Base-by-base conservation (phyloP, 2,888 invertebrate species). In the Cecidostiba fungosa region DNA sequence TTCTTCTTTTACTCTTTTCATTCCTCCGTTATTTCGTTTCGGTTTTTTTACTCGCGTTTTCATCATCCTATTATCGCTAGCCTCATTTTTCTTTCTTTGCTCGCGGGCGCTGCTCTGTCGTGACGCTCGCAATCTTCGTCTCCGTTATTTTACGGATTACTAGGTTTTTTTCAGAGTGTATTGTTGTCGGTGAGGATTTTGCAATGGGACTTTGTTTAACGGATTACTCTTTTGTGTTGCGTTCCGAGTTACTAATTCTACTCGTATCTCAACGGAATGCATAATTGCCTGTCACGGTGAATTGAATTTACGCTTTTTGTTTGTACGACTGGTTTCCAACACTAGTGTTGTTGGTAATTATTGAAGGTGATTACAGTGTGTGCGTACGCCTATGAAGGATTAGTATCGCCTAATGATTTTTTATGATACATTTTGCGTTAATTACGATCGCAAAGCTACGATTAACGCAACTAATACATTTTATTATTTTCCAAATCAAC, bases 21-120 rank as follows among this genome's bases (percentile, higher is more conserved):
- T 76, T n/a, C 47, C 74, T 43, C 8, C 36, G 36, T 81, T 81
- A 54, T 74, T 70, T 78, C 50, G 36, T 77, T 32, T 59, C 77
- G 39, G 16, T 26, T 39, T 14, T 43, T 77, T 62, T 32, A 32
- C 29, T 39, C 70, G n/a, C 3, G n/a, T 19, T 70, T 43, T 78
- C 59, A 66, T 69, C n/a, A 29, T 69, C 62, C 36, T 43, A 19
- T 69, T 70, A 70, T 66, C 26, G 23, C 39, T 2, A 59, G 32
- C n/a, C 4, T 29, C 47, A 50, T 76, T 76, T 29, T 76, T 76
- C 47, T 26, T 59, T 62, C 62, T 23, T 1, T 16, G 62, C 23
- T 66, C 12, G 10, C 39, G 39, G 39, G 39, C 39, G 39, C 43
- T 43, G 12, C 12, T 43, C 39, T 39, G 36, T 10, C 70, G 39